These are phyloP conservation scores for Bufo gargarizans DNA, from an alignment of 2,113 vertebrate genomes.

Conservation along the genomic window DNA sequence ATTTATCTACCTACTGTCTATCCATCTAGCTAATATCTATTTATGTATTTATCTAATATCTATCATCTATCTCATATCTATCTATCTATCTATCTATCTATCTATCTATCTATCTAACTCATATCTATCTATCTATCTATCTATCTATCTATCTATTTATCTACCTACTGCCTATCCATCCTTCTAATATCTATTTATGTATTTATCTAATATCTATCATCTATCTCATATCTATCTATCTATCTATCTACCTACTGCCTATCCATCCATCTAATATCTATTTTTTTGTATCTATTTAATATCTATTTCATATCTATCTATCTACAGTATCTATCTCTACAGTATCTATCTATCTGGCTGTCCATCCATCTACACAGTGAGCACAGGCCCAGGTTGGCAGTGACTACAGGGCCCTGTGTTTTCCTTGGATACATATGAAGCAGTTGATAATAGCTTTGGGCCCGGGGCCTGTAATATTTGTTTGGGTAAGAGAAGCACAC, in stretches of 20 bases:
- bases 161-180: background rate
- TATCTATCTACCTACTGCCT: background rate
- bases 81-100: background rate
- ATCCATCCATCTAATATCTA: background rate
- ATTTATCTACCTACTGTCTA: background rate
- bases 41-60: background rate
- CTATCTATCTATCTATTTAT: too few relatives aligned
- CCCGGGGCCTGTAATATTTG: slow-evolving; percentile 45
- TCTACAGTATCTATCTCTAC: background rate
- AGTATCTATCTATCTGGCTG: background rate
- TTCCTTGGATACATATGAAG: slow-evolving; percentile 30
- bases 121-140: too few relatives aligned
- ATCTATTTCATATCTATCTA: background rate
- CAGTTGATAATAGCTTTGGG: slow-evolving; percentile 24
- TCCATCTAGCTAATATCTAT: background rate
- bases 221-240: too few relatives aligned
- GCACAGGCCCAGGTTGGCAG: background rate
- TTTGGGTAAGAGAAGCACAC: slow-evolving; percentile 56
- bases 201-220: background rate
- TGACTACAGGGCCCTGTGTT: background rate
- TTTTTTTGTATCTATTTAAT: background rate
- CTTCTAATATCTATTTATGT: background rate
- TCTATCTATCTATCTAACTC: too few relatives aligned
- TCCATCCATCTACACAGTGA: background rate
- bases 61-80: too few relatives aligned